These are phyloP conservation scores for Melanotaenia trifasciata DNA, from an alignment of 2,797 vertebrate species.

Conservation along the genomic window DNA sequence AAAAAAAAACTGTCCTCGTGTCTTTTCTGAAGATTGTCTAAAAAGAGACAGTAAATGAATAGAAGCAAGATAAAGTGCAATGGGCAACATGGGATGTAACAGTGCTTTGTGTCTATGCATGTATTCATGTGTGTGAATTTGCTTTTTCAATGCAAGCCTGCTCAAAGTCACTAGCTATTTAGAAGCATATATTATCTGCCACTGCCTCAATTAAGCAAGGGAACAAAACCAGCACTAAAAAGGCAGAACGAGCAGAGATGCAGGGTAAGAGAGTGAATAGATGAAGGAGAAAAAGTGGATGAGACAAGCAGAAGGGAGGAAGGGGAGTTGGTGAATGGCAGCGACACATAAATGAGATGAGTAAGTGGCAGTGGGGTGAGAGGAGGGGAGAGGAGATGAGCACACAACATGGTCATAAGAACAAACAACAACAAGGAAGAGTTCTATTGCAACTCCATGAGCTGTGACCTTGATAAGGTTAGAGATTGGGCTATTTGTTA, in stretches of 20 bases:
- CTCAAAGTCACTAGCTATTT: conserved; percentile 63
- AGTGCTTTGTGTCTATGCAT: conserved; percentile 11
- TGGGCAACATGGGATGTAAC: not conserved
- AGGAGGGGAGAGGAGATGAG: conserved; percentile 21
- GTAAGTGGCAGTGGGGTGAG: conserved; percentile 15
- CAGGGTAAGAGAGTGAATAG: conserved; percentile 42
- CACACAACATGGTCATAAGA: not conserved
- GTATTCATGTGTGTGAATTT: not conserved
- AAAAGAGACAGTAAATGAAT: conserved; percentile 26
- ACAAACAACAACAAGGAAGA: not conserved
- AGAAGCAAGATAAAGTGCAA: conserved; percentile 31
- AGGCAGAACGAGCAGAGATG: conserved; percentile 46
- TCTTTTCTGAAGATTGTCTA: conserved; percentile 8
- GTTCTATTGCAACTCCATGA: not conserved
- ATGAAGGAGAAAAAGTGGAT: conserved; percentile 60
- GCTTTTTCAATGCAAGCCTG: conserved; percentile 14
- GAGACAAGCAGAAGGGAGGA: conserved; percentile 52
- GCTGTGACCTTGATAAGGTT: conserved; percentile 11
- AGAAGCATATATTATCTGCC: conserved; percentile 38
- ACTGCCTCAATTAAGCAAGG: conserved; percentile 54
- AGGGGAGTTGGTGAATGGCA: conserved; percentile 43
- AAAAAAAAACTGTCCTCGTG: not conserved
- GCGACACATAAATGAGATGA: conserved; percentile 49
- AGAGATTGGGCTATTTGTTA: conserved; percentile 2
- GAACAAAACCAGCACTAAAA: conserved; percentile 58